Percentiles rank a stretch among this genome's conserved stretches.
Conservation (phyloP, 2,797 vertebrate genomes). For the Sebastes oblongus region DNA sequence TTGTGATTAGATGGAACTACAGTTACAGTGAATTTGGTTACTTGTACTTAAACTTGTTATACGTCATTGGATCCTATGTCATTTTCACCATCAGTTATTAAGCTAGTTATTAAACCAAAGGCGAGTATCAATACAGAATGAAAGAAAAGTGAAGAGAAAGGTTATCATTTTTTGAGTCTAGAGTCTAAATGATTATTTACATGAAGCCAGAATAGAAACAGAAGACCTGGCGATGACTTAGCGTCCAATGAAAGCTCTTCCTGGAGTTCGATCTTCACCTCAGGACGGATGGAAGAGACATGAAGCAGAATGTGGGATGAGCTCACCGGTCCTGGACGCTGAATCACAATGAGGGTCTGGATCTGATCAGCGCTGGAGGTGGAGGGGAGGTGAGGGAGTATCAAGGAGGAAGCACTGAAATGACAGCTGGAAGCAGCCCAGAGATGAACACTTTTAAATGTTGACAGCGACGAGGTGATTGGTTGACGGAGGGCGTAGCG, state of each 20-base stretch:
- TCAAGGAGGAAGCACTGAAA: not conserved
- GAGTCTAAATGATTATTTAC: not conserved
- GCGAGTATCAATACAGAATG: not conserved
- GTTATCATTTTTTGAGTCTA: too few species aligned
- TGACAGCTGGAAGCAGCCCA: not conserved
- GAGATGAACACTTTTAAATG: not conserved
- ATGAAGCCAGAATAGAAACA: not conserved
- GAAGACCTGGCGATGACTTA: not conserved
- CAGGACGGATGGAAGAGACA: not conserved
- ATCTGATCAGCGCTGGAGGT: not conserved
- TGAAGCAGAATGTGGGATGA: not conserved
- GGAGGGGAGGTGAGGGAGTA: constrained; percentile 2
- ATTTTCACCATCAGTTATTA: not conserved
- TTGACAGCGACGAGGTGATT: not conserved
- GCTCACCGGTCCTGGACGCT: not conserved
- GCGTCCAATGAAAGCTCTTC: not conserved
- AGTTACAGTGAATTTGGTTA: not conserved
- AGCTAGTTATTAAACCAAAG: not conserved
- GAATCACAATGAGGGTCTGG: not conserved
- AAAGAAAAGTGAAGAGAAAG: not conserved
- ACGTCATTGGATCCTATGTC: not conserved
- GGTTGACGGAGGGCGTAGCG: not conserved
- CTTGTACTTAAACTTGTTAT: not conserved
- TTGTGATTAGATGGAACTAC: not conserved
- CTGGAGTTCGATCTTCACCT: not conserved